phyloP scores from a whole-genome alignment of 1,140 invertebrate genomes.

The Pseudomyrmex flavicornis region DNA sequence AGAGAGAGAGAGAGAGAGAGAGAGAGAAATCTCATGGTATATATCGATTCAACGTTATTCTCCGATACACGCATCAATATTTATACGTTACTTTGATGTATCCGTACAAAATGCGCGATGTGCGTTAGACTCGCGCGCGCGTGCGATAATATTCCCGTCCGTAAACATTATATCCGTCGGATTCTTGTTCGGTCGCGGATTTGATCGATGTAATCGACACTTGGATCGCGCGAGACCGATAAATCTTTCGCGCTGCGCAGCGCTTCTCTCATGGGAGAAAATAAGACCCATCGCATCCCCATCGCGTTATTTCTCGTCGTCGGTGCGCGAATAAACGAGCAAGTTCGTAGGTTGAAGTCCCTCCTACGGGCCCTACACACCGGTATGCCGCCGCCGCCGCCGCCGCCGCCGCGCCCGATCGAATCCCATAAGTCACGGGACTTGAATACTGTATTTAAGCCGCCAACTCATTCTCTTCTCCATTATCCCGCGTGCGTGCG shows the following conservation, averaged over 20 bases:
- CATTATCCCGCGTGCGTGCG: conserved; percentile 62
- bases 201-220: conserved; percentile 62
- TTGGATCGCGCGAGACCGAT: conserved; percentile 60
- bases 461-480: conserved; percentile 63
- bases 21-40: no score
- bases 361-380: conserved; percentile 37
- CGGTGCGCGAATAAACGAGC: conserved; percentile 67
- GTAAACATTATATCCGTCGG: conserved; percentile 34
- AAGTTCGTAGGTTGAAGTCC: conserved; percentile 72
- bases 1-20: no score
- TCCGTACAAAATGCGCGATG: no score
- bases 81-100: no score
- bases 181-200: conserved; percentile 27
- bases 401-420: conserved; percentile 42
- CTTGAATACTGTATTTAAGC: conserved; percentile 73
- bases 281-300: no score
- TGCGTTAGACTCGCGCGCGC: no score
- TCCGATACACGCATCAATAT: no score
- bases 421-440: conserved; percentile 72
- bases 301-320: background rate
- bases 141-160: background rate
- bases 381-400: no score
- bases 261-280: background rate
- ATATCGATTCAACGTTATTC: no score
- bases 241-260: conserved; percentile 46